Base-by-base conservation (phyloP, 2,888 invertebrate genomes). In the Nasonovia ribisnigri region DNA sequence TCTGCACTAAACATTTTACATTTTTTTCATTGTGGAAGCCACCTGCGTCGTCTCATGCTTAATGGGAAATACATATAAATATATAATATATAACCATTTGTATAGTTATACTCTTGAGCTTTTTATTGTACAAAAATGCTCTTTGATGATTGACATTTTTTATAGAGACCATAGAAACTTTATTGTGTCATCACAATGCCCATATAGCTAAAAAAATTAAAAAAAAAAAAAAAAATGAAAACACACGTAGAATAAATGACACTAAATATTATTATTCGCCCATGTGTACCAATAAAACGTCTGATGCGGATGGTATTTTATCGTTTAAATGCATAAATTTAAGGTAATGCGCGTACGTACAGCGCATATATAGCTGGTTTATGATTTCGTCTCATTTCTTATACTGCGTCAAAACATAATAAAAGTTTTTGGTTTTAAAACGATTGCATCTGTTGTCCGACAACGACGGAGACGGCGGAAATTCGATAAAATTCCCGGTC, bases 401-500 rank as follows among this genome's bases (percentile, higher is more conserved):
- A 91, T 26, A 43, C 86, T 11, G 46, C 60, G 84, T 87, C 54
- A 84, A 91, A 84, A 91, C 36, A 51, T 92, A 92, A 92, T 67
- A 92, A 88, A 88, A 46, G 87, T 87, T 86, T 46, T 36, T 43
- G 88, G 42, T 92, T 67, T 92, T 67, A 51, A 88, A 92, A 92
- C 92, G 67, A 92, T 92, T 46, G 88, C 88, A 43, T 92, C 87
- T 88, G 92, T n/a, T 87, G 92, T 88, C 67, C 67, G 51, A 48
- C 67, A 46, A 91, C 51, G 57, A 84, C 77, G 29, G 51, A 36
- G 91, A 77, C 13, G n/a, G n/a, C 43, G 92, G 48, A 60, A 67
- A 92, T 60, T 60, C 92, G 92, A 92, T 92, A 92, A 92, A 92
- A 67, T 92, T 88, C 67, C 60, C 36, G 60, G 87, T 60, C 6